A percentile compares a stretch with the other conserved stretches of the same genome.
These are phyloP conservation scores for Falco cherrug DNA, from an alignment of 2,797 vertebrate species.

Conservation along the genomic window DNA sequence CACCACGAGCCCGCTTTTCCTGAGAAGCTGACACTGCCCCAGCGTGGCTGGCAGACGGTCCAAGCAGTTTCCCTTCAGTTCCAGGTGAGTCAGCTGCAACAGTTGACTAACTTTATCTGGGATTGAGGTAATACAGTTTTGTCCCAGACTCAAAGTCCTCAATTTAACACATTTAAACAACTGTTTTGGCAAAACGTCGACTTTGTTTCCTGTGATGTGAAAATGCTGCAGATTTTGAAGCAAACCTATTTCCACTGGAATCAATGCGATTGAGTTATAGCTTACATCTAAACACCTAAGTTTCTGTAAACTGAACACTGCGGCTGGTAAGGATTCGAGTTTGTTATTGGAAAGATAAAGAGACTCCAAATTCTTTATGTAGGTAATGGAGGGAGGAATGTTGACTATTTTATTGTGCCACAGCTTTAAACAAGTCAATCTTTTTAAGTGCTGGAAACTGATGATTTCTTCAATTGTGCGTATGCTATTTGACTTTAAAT, in stretches of 20 bases:
- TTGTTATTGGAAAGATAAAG: conserved; percentile 98
- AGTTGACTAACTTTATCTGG: conserved; percentile 92
- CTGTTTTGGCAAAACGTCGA: conserved; percentile 93
- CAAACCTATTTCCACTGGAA: conserved; percentile 90
- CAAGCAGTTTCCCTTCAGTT: conserved; percentile 96
- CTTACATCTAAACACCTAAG: conserved; percentile 93
- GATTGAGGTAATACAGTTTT: conserved; percentile 90
- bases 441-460: conserved; percentile 98
- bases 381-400: conserved; percentile 94
- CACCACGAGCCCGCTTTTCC: conserved; percentile 88
- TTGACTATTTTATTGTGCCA: conserved; percentile 98
- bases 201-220: conserved; percentile 92
- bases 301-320: conserved; percentile 94
- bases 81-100: conserved; percentile 90
- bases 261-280: conserved; percentile 88
- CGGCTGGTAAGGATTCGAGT: conserved; percentile 89
- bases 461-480: conserved; percentile 98
- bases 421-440: conserved; percentile 94
- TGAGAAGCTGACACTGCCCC: conserved; percentile 89
- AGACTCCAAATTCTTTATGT: conserved; percentile 94
- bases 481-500: conserved; percentile 96
- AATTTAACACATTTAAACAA: conserved; percentile 96
- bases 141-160: conserved; percentile 90
- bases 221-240: conserved; percentile 96
- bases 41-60: conserved; percentile 92